Base-by-base conservation (phyloP, 37 sponge, comb jelly and placozoan species). In the Dysidea cf. avara region DNA sequence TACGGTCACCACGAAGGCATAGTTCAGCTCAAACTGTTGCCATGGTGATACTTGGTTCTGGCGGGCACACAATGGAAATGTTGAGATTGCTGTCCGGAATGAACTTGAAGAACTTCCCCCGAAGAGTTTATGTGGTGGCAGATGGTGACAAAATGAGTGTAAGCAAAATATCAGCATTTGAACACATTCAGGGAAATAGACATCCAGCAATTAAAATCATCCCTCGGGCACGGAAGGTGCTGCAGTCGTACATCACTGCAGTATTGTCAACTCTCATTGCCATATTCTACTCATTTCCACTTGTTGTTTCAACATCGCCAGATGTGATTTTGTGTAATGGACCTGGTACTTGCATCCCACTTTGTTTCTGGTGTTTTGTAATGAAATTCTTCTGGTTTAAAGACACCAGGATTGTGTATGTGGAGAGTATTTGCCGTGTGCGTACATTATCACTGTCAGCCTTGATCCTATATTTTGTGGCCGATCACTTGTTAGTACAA, bases 391-490 rank as follows among this genome's bases (percentile, higher is more conserved):
- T 87, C 20, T 75, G 73, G 13, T 25, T 83, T 13, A 76, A 69
- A 28, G 53, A 80, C 0, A 46, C 72, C 2, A 81, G 40, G 62
- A 78, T 97, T 39, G 82, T 94, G 7, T 97, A 97, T 64, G 96
- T 97, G 36, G 99, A 97, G 80, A 97, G 99, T 67, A 68, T 97
- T 30, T 97, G 99, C 68, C 78, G 99, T 39, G 95, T 94, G 34
- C 56, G 73, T 50, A 37, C 66, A 1, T 75, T 97, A 31, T 97
- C 99, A 53, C 80, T 97, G 35, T 97, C 99, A 5, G 99, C 81
- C 16, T 60, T 29, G 26, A 39, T 97, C 21, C 65, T 97, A 53
- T 95, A 95, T 62, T 81, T 78, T 48, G 30, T 95, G 5, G 95
- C 95, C 3, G 95, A 97, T 53, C 51, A 69, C 39, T 4, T 97